Evolutionary conservation across 2,888 invertebrate species (phyloP).

Genomic region (Drosophila recens): DNA sequence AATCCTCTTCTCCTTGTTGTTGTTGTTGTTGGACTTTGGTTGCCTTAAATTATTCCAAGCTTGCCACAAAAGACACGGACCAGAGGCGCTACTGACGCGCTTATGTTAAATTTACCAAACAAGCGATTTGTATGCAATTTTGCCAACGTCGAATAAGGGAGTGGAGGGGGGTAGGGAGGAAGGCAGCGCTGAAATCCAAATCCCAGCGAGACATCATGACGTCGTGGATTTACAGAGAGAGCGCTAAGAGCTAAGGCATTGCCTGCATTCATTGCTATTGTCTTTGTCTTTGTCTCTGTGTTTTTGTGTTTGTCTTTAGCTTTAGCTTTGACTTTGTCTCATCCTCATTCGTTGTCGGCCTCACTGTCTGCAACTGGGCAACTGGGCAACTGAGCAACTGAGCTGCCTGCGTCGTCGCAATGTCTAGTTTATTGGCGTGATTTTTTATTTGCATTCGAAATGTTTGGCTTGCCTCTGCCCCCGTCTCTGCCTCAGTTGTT

Average conservation of each 20-base stretch:
- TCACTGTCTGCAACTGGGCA: constrained; percentile 30
- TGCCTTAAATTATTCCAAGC: constrained; percentile 74
- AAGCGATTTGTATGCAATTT: constrained; percentile 83
- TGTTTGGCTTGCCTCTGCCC: constrained; percentile 44
- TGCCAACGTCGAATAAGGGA: constrained; percentile 40
- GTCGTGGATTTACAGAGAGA: constrained; percentile 66
- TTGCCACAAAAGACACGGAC: constrained; percentile 64
- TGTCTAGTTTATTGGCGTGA: constrained; percentile 84
- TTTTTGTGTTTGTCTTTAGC: constrained; percentile 12
- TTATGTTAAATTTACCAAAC: constrained; percentile 82
- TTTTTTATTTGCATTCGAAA: constrained; percentile 83
- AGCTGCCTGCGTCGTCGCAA: constrained; percentile 68
- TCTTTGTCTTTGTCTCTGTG: constrained; percentile 25
- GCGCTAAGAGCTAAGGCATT: constrained; percentile 25
- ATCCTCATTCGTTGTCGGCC: constrained; percentile 21
- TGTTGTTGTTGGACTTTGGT: constrained; percentile 28
- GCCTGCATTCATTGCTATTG: constrained; percentile 32
- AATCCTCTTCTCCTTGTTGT: constrained; percentile 28
- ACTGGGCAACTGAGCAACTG: constrained; percentile 2
- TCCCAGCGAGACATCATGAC: constrained; percentile 84
- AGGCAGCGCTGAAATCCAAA: constrained; percentile 66
- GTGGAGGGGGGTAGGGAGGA: constrained; percentile 1
- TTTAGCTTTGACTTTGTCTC: constrained; percentile 22
- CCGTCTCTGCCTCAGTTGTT: constrained; percentile 6
- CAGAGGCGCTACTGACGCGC: constrained; percentile 80